These are phyloP conservation scores for Lasiurus borealis DNA, from an alignment of 2,113 vertebrate genomes.

Conservation along the genomic window DNA sequence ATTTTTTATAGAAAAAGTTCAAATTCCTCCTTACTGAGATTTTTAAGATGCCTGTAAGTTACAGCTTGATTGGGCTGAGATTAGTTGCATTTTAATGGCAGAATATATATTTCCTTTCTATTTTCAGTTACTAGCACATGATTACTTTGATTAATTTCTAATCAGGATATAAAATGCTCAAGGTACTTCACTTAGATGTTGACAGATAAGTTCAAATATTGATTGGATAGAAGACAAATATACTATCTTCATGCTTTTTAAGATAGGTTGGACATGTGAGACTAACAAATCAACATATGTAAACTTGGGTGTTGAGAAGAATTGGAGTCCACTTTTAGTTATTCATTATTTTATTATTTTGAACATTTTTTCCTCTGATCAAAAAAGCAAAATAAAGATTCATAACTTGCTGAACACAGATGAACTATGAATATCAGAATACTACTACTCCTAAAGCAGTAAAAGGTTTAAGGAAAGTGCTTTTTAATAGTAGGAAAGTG, in stretches of 20 bases:
- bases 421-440: conserved; percentile 15
- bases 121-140: background rate
- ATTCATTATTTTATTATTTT: conserved; percentile 24
- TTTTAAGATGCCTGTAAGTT: background rate
- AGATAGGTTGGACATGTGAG: background rate
- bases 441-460: conserved; percentile 6
- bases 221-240: background rate
- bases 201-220: conserved; percentile 18
- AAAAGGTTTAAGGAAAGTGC: conserved; percentile 34
- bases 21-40: background rate
- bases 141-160: background rate
- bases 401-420: background rate
- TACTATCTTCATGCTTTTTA: conserved; percentile 28
- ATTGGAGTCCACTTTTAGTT: conserved; percentile 21
- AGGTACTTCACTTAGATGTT: background rate
- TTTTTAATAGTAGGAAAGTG: conserved; percentile 46
- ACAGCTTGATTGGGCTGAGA: background rate
- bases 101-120: background rate
- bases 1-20: background rate
- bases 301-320: background rate
- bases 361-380: conserved; percentile 32
- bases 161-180: conserved; percentile 3
- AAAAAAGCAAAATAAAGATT: conserved; percentile 5
- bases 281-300: background rate
- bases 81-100: background rate